Conservation (phyloP, 2,888 invertebrate species). For the Amblyjoppa proteus region DNA sequence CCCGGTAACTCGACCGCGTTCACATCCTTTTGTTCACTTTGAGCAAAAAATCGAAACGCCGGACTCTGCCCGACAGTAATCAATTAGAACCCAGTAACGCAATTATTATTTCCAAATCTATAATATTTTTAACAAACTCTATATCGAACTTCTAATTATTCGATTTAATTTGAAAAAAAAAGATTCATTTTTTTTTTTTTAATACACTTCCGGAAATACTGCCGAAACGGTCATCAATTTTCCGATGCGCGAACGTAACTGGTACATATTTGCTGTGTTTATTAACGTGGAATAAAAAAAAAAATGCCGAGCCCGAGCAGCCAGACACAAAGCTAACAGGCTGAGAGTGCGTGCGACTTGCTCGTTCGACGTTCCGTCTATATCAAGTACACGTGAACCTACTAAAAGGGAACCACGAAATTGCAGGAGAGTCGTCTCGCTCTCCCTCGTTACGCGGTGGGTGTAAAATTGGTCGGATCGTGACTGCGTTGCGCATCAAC, state of each 20-base stretch:
- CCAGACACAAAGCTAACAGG: conserved; percentile 14
- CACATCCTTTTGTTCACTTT: no score
- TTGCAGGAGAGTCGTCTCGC: conserved; percentile 33
- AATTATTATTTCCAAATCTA: no score
- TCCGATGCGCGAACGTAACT: background rate
- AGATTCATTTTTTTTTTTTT: no score
- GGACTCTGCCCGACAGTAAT: no score
- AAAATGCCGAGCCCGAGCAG: background rate
- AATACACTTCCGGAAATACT: no score
- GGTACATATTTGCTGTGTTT: background rate
- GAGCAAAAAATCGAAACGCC: no score
- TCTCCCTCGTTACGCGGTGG: conserved; percentile 8
- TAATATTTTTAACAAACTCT: no score
- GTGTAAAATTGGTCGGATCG: conserved; percentile 35
- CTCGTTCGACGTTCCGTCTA: conserved; percentile 13
- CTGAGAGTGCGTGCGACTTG: conserved; percentile 7
- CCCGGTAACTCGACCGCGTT: no score
- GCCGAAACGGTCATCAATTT: background rate
- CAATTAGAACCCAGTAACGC: no score
- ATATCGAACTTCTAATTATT: no score
- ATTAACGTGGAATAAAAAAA: background rate
- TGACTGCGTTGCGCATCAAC: conserved; percentile 61
- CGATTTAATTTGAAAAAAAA: no score
- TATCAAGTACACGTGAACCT: conserved; percentile 14
- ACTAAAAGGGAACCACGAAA: conserved; percentile 29